A percentile compares a stretch with the other conserved stretches of the same genome.
These are phyloP conservation scores for Aleiodes testaceus DNA, from an alignment of 2,888 invertebrate genomes.

Conservation along the genomic window DNA sequence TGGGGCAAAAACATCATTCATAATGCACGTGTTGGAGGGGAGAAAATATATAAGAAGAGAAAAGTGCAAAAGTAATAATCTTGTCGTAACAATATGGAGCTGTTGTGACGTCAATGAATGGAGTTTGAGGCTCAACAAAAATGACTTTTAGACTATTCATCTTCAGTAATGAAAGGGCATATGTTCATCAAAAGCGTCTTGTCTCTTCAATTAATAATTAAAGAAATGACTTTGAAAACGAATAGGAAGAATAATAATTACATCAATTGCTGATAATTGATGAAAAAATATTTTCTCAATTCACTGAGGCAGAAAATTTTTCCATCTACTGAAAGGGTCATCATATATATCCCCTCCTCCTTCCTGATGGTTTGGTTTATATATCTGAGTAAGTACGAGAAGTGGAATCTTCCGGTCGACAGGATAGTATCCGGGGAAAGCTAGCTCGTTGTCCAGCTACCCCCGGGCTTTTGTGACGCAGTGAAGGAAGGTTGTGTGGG, in stretches of 20 bases:
- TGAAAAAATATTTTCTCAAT: too few relatives aligned
- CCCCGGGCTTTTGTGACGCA: conserved; percentile 44
- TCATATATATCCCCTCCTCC: not conserved
- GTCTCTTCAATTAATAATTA: too few relatives aligned
- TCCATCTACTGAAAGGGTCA: too few relatives aligned
- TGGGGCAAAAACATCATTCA: conserved; percentile 19
- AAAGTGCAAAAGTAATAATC: conserved; percentile 14
- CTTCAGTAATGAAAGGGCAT: too few relatives aligned
- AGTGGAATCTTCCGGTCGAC: conserved; percentile 54
- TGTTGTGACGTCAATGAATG: conserved; percentile 20
- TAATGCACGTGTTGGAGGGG: conserved; percentile 2
- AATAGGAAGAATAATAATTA: too few relatives aligned
- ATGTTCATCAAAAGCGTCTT: too few relatives aligned
- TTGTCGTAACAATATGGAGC: conserved; percentile 8
- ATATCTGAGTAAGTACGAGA: conserved; percentile 28
- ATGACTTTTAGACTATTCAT: too few relatives aligned
- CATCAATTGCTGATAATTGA: too few relatives aligned
- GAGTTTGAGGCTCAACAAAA: not conserved
- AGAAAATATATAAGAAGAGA: not conserved
- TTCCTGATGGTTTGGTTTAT: conserved; percentile 37
- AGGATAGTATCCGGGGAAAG: conserved; percentile 49
- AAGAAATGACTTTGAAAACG: too few relatives aligned
- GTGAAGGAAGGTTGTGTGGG: conserved; percentile 52
- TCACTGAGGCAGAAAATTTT: too few relatives aligned
- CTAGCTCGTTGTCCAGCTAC: conserved; percentile 41